Evolutionary conservation across 2,113 vertebrate species (phyloP), one percentile per base, ranked within the genome.

Genomic region (Glaucidium brasilianum): DNA sequence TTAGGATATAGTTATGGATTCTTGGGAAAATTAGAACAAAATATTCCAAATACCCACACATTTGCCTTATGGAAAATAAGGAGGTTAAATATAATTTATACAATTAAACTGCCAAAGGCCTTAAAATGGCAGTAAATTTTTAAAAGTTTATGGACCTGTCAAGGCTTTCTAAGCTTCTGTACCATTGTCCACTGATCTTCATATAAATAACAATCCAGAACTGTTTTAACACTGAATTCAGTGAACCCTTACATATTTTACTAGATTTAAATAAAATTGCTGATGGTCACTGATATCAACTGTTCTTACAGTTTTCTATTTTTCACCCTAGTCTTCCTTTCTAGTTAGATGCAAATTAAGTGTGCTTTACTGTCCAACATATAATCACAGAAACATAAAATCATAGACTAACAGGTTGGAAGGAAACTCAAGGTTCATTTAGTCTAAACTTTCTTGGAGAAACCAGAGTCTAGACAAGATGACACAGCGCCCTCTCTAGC

Each of bases 141-240:
- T 0, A 14, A 37, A 56, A 59, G 3, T 9, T 30, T 53, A 34
- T 37, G 4, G 10, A 30, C 4, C 5, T 49, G 7, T 8, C 4
- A 79, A 43, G 22, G 3, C 5, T 66, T 82, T 79, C 55, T 34
- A 52, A 45, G 4, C 12, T 79, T 62, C n/a, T 63, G 2, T 37
- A 25, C 1, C 2, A 1, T 26, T 58, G 8, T 53, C 19, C n/a
- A 71, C 29, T 62, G 30, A 68, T 55, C 29, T 37, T 60, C 52
- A 85, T 15, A 41, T 30, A 60, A 59, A 45, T 43, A 26, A 63
- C 25, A 80, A 91, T 43, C 25, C 26, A 76, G 43, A 72, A 37
- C 5, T 69, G 0, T 47, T 90, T 79, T 68, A 95, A n/a, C 12
- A n/a, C 6, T 92, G 15, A 55, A 22, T 4, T 71, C 22, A 37